Evolutionary conservation across 2,113 vertebrate species (phyloP).

Genomic region (Cisticola juncidis): DNA sequence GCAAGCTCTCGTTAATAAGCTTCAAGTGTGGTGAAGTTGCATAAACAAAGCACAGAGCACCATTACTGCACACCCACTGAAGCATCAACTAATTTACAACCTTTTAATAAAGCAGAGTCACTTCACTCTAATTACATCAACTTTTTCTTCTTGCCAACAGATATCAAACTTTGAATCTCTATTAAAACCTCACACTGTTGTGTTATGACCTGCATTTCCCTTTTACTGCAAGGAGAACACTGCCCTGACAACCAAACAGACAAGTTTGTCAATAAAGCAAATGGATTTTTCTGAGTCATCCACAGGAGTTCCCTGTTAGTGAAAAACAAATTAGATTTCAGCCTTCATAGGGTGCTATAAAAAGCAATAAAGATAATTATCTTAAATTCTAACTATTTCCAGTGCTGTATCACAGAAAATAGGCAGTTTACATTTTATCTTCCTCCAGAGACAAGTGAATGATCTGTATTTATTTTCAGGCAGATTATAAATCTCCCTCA

Average conservation of each 20-base stretch:
- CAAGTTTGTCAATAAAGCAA: conserved; percentile 46
- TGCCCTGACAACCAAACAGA: neutral
- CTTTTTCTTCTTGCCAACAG: neutral
- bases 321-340: conserved; percentile 46
- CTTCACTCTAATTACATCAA: neutral
- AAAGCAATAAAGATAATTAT: conserved; percentile 57
- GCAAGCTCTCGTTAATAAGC: neutral
- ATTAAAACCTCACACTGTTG: neutral
- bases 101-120: neutral
- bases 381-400: conserved; percentile 55
- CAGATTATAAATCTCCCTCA: neutral
- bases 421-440: conserved; percentile 14
- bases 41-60: neutral
- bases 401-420: conserved; percentile 28
- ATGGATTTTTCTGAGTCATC: conserved; percentile 44
- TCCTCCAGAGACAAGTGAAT: conserved; percentile 17
- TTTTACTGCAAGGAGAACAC: neutral
- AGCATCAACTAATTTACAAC: neutral
- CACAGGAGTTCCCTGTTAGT: conserved; percentile 1
- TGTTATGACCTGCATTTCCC: neutral
- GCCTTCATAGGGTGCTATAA: conserved; percentile 28
- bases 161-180: neutral
- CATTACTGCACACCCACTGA: neutral
- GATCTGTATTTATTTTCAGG: conserved; percentile 22
- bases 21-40: neutral